Evolutionary conservation across 2,113 vertebrate species (phyloP).

Genomic region (Pardalotus punctatus): DNA sequence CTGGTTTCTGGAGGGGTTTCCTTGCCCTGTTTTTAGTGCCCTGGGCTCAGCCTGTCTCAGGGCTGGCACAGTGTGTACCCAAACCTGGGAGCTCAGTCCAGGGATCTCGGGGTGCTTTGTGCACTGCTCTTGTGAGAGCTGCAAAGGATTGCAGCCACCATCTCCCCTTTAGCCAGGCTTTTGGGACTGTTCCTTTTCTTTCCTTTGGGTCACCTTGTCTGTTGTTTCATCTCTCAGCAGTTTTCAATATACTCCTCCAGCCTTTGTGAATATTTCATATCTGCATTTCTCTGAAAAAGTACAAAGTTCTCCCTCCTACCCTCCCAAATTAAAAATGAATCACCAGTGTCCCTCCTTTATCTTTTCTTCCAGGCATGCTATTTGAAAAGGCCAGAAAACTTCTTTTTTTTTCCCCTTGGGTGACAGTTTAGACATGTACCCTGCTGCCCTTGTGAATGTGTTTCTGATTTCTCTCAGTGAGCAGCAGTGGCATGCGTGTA

Average conservation of each 20-base stretch:
- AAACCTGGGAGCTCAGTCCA: neutral
- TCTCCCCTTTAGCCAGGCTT: neutral
- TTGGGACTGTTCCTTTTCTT: neutral
- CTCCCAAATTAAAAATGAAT: neutral
- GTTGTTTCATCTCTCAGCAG: neutral
- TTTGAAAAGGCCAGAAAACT: neutral
- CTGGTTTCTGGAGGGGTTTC: neutral
- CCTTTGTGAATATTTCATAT: neutral
- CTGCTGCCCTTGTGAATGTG: neutral
- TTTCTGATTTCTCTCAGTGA: neutral
- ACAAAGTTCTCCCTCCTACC: neutral
- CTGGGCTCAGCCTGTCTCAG: neutral
- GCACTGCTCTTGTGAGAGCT: fast-evolving
- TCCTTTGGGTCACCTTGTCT: neutral
- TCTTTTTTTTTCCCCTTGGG: fast-evolving
- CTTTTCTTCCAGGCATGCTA: neutral
- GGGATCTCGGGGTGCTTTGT: neutral
- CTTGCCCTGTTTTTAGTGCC: neutral
- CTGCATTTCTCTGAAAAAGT: neutral
- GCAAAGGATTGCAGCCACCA: neutral
- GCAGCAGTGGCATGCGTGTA: neutral
- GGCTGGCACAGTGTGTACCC: neutral
- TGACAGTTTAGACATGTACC: neutral
- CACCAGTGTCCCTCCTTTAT: fast-evolving
- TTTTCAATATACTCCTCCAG: neutral